These are phyloP conservation scores for Tiphia femorata DNA, from an alignment of 2,888 invertebrate genomes.

Conservation along the genomic window DNA sequence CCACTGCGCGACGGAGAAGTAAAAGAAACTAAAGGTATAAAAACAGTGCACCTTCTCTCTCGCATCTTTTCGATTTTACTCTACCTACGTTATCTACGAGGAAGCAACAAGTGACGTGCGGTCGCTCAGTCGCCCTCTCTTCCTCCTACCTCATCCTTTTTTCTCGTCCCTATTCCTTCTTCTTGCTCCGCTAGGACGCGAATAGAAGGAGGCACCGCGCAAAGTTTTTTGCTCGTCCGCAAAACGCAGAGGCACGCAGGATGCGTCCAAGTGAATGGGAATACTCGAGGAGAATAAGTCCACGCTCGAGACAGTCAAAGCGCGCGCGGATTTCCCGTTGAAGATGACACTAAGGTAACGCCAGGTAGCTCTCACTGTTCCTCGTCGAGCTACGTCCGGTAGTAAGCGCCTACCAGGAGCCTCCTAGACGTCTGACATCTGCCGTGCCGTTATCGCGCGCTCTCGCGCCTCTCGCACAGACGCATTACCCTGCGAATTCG, in stretches of 20 bases:
- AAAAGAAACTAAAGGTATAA: too few species aligned
- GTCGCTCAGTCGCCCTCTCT: background rate
- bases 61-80: background rate
- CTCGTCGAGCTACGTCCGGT: too few species aligned
- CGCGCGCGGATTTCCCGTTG: conserved; percentile 22
- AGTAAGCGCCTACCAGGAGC: too few species aligned
- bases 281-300: too few species aligned
- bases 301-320: conserved; percentile 16
- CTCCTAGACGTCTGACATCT: conserved; percentile 50
- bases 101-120: background rate
- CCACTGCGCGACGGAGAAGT: too few species aligned
- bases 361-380: too few species aligned
- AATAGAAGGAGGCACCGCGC: background rate
- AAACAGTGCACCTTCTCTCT: too few species aligned
- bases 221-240: background rate
- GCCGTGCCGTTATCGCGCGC: conserved; percentile 52
- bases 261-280: too few species aligned
- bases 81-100: background rate
- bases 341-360: conserved; percentile 1
- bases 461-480: conserved; percentile 10
- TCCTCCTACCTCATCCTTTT: background rate
- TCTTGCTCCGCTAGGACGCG: background rate
- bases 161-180: background rate
- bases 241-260: too few species aligned
- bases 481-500: conserved; percentile 19